These are phyloP conservation scores for Resseliella maxima DNA, from an alignment of 2,888 invertebrate genomes.

Conservation along the genomic window DNA sequence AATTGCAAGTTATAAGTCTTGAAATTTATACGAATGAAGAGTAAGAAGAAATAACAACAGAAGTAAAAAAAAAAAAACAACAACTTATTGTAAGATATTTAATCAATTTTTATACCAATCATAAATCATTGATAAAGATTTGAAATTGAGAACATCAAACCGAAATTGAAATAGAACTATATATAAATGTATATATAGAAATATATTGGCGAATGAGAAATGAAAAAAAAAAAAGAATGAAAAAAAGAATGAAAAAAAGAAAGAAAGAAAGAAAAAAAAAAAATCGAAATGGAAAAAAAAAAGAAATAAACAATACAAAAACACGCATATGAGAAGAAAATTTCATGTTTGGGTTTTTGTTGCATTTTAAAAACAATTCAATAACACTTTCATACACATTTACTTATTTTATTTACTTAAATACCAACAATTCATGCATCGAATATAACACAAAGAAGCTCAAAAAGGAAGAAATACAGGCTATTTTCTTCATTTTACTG, in stretches of 20 bases:
- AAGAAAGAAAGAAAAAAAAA: neutral
- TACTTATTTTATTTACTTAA: too few relatives aligned
- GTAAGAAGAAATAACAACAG: too few relatives aligned
- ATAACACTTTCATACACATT: too few relatives aligned
- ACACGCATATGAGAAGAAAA: too few relatives aligned
- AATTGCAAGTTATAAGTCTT: constrained; percentile 44
- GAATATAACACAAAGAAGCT: too few relatives aligned
- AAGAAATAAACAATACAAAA: neutral
- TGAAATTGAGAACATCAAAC: constrained; percentile 4
- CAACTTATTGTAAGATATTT: constrained; percentile 45
- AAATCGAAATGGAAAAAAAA: neutral
- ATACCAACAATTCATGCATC: too few relatives aligned
- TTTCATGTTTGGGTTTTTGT: too few relatives aligned
- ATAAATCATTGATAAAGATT: constrained; percentile 34
- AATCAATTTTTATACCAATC: constrained; percentile 49
- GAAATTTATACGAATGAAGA: constrained; percentile 49
- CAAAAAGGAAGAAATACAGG: too few relatives aligned
- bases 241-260: too few relatives aligned
- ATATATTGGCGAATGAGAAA: constrained; percentile 9
- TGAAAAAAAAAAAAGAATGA: neutral
- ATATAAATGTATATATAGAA: neutral
- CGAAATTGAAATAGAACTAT: neutral
- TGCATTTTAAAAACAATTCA: too few relatives aligned
- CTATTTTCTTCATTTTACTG: too few relatives aligned
- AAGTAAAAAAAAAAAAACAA: too few relatives aligned